A percentile compares a stretch with the other conserved stretches of the same genome.
These are phyloP conservation scores for Schlechtendalia chinensis DNA, from an alignment of 1,140 invertebrate species.

Conservation along the genomic window DNA sequence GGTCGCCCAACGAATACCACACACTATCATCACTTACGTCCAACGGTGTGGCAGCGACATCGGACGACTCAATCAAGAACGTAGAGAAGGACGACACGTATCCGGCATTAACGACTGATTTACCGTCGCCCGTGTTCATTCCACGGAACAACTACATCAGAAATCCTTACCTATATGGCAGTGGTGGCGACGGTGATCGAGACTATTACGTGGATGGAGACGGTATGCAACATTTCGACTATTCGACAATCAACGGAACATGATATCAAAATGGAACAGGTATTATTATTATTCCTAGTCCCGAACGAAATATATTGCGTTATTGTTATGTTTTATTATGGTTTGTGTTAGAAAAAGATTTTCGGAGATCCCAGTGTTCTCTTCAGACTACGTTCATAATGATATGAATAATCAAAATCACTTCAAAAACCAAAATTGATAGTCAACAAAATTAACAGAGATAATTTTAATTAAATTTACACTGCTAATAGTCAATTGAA, in stretches of 20 bases:
- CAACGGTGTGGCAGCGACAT: neutral
- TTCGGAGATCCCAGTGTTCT: no score
- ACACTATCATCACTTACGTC: neutral
- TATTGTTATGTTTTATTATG: no score
- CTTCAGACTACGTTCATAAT: no score
- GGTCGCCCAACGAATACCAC: neutral
- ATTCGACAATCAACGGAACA: neutral
- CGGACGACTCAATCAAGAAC: neutral
- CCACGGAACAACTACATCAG: neutral
- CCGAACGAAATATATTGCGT: no score
- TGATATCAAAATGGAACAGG: neutral
- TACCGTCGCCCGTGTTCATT: neutral
- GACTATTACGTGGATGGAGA: neutral
- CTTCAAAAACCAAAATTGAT: no score
- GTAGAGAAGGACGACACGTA: neutral
- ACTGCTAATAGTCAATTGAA: no score
- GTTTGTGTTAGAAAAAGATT: no score
- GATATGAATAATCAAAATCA: no score
- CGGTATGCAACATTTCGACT: neutral
- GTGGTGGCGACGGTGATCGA: no score
- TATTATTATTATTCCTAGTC: neutral
- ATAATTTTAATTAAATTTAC: no score
- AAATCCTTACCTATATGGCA: neutral
- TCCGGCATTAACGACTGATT: neutral
- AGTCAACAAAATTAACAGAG: no score